Base-by-base conservation (phyloP, 2,797 vertebrate genomes). In the Darevskia mixta region DNA sequence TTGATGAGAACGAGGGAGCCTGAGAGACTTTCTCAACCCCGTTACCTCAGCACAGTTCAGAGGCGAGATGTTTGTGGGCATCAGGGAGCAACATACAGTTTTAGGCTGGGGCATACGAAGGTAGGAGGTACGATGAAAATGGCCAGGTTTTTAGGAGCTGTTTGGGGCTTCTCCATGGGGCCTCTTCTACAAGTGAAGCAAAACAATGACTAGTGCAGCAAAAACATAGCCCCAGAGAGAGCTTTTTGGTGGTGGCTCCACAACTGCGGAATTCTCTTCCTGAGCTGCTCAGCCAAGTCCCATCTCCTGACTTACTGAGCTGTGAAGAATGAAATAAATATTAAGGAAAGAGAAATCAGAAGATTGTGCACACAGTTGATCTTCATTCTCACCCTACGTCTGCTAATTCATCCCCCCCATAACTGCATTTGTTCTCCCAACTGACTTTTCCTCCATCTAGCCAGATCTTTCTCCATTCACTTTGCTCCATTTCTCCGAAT, bases 1-100 rank as follows among this genome's bases (percentile, higher is more conserved):
- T 87, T 1, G 10, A 92, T 86, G 66, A 79, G 32, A 89, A 78
- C 79, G 49, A 17, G 69, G 72, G 66, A 90, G 86, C 87, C 83
- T 5, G 0, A 69, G 88, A 87, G 91, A 73, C 85, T 86, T 89
- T 89, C 69, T 32, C 69, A 2, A 71, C 87, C 88, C 77, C 58
- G 25, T 55, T 45, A 87, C 85, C 82, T 76, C 85, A n/a, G 82
- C 27, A 23, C 58, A 77, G 25, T 58, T 76, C 78, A 67, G 61
- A 86, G 29, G 43, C 45, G 49, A 78, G n/a, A 69, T 23, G 13
- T 49, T 32, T 72, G 35, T 61, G 45, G 78, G 17, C 1, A 58
- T n/a, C 9, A 7, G 29, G 27, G 86, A 75, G 41, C 15, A 41
- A n/a, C 61, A 3, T 23, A 80, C 43, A 1, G 45, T 78, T 88